Evolutionary conservation across 2,888 invertebrate genomes (phyloP).

Genomic region (Rhagonycha fulva): DNA sequence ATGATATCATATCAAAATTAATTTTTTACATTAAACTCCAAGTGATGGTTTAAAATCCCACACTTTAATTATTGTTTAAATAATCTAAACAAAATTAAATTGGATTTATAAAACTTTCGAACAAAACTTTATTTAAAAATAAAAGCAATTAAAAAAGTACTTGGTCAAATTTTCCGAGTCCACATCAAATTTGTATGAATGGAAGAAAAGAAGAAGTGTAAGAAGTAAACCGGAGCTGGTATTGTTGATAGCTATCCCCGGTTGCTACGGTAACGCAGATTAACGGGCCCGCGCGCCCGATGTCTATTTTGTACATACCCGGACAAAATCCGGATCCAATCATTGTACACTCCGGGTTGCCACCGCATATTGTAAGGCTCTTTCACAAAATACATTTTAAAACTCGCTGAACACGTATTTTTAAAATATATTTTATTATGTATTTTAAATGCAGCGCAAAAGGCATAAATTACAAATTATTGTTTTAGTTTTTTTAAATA

Average conservation of each 20-base stretch:
- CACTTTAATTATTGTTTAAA: neutral
- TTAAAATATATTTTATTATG: neutral
- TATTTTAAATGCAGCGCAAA: neutral
- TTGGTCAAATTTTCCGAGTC: slow-evolving; percentile 8
- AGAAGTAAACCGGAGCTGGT: slow-evolving; percentile 43
- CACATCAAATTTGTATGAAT: slow-evolving; percentile 30
- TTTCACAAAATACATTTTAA: slow-evolving; percentile 37
- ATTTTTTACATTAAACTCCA: neutral
- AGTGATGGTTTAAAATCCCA: neutral
- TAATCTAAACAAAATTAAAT: neutral
- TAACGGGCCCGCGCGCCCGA: slow-evolving; percentile 56
- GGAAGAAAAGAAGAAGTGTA: slow-evolving; percentile 32
- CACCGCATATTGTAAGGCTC: slow-evolving; percentile 32
- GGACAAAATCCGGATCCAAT: slow-evolving; percentile 52
- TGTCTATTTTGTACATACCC: slow-evolving; percentile 57
- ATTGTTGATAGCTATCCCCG: slow-evolving; percentile 57
- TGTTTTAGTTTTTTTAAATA: neutral
- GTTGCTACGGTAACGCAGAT: slow-evolving; percentile 57
- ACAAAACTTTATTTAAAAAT: neutral
- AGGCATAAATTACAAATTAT: neutral
- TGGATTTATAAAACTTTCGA: neutral
- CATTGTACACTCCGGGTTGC: slow-evolving; percentile 52
- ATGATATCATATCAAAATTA: neutral
- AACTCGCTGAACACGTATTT: neutral
- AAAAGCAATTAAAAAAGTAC: neutral